Evolutionary conservation across 2,797 vertebrate species (phyloP), one percentile per base, ranked within the genome.

Genomic region (Enteromius paludinosus): DNA sequence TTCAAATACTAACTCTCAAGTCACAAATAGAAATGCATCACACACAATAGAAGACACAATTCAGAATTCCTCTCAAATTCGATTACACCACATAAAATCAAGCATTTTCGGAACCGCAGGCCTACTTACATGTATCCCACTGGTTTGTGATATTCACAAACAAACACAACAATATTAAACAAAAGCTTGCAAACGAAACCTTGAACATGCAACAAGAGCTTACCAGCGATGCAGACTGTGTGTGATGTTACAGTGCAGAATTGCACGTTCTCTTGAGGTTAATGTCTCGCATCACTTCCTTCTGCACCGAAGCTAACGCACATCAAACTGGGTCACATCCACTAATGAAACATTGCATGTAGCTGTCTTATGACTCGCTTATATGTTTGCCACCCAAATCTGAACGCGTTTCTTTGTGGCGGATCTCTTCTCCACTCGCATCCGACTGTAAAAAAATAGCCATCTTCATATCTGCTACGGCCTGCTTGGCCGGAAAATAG

Each of bases 31-130:
- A n/a, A 79, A 28, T 28, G 23, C 8, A 23, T 61, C 5, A 71
- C 33, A 62, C 61, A 78, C 49, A 78, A 41, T 25, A 59, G 41
- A 47, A 25, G 23, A 45, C 12, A 43, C 11, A 62, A 52, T 81
- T 47, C 33, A 79, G 4, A 23, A 45, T 85, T 41, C 14, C 28
- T 7, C 23, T 15, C 28, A 33, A 35, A 49, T 3, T 30, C 78
- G 87, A 84, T 89, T 86, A 77, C 79, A 33, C 87, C 87, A 45
- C 61, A 71, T 85, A 88, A 72, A 59, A 68, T 86, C 77, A 82
- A 83, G 86, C 33, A 54, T 47, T 61, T 41, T 30, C 45, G 23
- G 11, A 18, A 43, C 23, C 6, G 4, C 20, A 45, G 25, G 20
- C 38, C 54, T 61, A 72, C 38, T 54, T 54, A 4, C n/a, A 41